These are phyloP conservation scores for Cinclus mexicanus DNA, from an alignment of 2,113 vertebrate species.

Conservation along the genomic window DNA sequence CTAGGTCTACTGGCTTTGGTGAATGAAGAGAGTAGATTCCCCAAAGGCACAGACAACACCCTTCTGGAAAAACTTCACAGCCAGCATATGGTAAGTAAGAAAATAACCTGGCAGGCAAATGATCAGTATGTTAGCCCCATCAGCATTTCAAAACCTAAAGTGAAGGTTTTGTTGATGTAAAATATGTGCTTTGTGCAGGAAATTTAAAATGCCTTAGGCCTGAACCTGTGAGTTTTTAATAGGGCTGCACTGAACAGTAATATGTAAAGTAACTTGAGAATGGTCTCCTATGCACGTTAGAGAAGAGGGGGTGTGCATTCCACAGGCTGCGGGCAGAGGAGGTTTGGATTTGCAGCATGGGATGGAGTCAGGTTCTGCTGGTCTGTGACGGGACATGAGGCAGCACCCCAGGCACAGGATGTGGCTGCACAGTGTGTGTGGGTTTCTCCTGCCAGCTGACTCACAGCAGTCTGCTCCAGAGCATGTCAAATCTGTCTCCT, in stretches of 20 bases:
- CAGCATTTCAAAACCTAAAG: slow-evolving; percentile 43
- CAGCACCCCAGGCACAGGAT: slow-evolving; percentile 35
- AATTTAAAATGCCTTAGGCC: slow-evolving; percentile 5
- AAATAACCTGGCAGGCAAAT: slow-evolving; percentile 55
- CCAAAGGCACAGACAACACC: slow-evolving; percentile 93
- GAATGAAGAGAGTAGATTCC: slow-evolving; percentile 93
- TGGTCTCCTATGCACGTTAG: not conserved
- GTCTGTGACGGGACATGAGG: accelerated
- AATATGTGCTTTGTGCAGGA: slow-evolving; percentile 27
- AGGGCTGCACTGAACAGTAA: not conserved
- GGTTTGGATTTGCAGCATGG: not conserved
- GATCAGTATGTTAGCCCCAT: slow-evolving; percentile 52
- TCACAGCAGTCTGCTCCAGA: slow-evolving; percentile 28
- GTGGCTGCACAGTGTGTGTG: not conserved
- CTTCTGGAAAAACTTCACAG: slow-evolving; percentile 92
- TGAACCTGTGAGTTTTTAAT: not conserved
- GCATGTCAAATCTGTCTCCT: slow-evolving; percentile 40
- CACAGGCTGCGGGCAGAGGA: not conserved
- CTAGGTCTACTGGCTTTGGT: slow-evolving; percentile 91
- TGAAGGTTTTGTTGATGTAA: slow-evolving; percentile 41
- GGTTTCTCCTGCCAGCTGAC: slow-evolving; percentile 45
- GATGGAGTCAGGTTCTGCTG: not conserved
- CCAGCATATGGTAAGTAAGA: slow-evolving; percentile 84
- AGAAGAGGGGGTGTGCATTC: not conserved
- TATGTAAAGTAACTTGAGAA: not conserved